phyloP scores from a whole-genome alignment of 2,888 invertebrate species.

The Tiphia femorata region DNA sequence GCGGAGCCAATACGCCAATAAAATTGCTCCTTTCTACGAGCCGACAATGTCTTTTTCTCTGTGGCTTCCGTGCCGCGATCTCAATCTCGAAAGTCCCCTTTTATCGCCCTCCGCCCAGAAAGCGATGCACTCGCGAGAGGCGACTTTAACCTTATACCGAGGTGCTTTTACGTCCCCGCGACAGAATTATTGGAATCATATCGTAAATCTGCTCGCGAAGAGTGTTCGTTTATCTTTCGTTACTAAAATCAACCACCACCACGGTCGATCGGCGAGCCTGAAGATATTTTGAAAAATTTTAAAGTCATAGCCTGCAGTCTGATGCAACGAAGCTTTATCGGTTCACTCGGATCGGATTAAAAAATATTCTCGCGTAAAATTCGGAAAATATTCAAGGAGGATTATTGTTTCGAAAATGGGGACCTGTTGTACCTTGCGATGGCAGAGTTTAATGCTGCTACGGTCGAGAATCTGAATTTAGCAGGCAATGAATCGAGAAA shows the following conservation, averaged over 20 bases:
- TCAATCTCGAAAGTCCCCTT: constrained; percentile 37
- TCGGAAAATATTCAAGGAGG: neutral
- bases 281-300: too few species aligned
- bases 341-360: too few species aligned
- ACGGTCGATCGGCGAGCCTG: neutral
- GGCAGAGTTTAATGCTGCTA: too few species aligned
- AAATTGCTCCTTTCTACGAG: constrained; percentile 50
- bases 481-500: too few species aligned
- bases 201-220: constrained; percentile 37
- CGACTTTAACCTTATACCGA: constrained; percentile 22
- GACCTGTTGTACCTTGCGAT: too few species aligned
- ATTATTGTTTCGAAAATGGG: too few species aligned
- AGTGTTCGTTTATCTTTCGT: constrained; percentile 33
- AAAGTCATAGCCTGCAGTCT: too few species aligned
- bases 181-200: constrained; percentile 46
- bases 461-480: too few species aligned
- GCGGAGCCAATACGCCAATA: constrained; percentile 54
- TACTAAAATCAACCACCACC: constrained; percentile 18
- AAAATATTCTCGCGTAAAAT: too few species aligned
- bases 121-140: constrained; percentile 22
- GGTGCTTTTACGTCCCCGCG: constrained; percentile 29
- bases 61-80: constrained; percentile 33
- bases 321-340: too few species aligned
- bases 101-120: constrained; percentile 26
- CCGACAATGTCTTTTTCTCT: constrained; percentile 47